Evolutionary conservation across 1,140 invertebrate genomes (phyloP), one percentile per base, ranked within the genome.

Genomic region (Choristoneura fumiferana): DNA sequence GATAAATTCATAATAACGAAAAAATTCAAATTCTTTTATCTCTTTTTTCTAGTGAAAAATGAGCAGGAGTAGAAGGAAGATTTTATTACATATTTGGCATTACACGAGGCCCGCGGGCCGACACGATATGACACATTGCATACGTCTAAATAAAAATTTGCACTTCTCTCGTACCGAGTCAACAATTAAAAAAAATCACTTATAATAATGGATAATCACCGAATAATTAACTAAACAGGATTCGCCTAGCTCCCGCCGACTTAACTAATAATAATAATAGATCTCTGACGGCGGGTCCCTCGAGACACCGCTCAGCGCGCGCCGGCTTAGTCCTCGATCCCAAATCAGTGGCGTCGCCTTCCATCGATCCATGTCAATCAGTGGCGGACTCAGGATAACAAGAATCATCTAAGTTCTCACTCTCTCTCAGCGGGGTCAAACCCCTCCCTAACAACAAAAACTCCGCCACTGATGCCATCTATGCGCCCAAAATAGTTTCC

Each of bases 61-160:
- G 58, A 60, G 58, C 58, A 53, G 58, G 14, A 22, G 8, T n/a
- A 14, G 4, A 40, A 39, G 37, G 38, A 29, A 38, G 38, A 12
- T 8, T 5, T 13, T 14, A 34, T 43, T 37, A 35, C 60, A 62
- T 43, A 73, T 70, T 74, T 72, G 74, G 69, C 69, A 67, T 75
- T 63, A 67, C 67, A 63, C 49, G n/a, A n/a, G 22, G 22, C 22
- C 22, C 22, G 22, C 22, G 22, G 22, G 22, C 22, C 22, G 22
- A 49, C 22, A 63, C 65, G 62, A 71, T 75, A 78, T 78, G 75
- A 75, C 72, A 78, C 74, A 62, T 60, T 59, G 60, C 39, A 60
- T 57, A 60, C 65, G 58, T 56, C 65, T 59, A 65, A 69, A 62
- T 14, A 40, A 57, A 64, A 40, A 43, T 58, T 61, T 65, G 63